phyloP scores from a whole-genome alignment of 2,113 vertebrate species.

The cattle (Bos taurus) region ARS-UCD2.0 NC_037331.1:45776501-45777000 shows the following conservation, averaged over 20 bases:
- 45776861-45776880: background rate
- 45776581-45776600: background rate
- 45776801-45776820: background rate
- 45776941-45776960: background rate
- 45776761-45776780: background rate
- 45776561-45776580: background rate
- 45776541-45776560: background rate
- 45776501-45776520: background rate
- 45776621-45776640: background rate
- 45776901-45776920: background rate
- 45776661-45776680: background rate
- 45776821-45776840: background rate
- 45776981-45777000: background rate
- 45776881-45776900: background rate
- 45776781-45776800: background rate
- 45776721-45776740: background rate
- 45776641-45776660: conserved; percentile 25
- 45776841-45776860: background rate
- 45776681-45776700: conserved; percentile 10
- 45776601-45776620: conserved; percentile 25
- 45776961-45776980: background rate
- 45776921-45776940: background rate
- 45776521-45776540: background rate
- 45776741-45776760: conserved; percentile 24
- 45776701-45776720: background rate